Evolutionary conservation across 2,797 vertebrate genomes (phyloP), one percentile per base, ranked within the genome.

Genomic region (Lutjanus campechanus): DNA sequence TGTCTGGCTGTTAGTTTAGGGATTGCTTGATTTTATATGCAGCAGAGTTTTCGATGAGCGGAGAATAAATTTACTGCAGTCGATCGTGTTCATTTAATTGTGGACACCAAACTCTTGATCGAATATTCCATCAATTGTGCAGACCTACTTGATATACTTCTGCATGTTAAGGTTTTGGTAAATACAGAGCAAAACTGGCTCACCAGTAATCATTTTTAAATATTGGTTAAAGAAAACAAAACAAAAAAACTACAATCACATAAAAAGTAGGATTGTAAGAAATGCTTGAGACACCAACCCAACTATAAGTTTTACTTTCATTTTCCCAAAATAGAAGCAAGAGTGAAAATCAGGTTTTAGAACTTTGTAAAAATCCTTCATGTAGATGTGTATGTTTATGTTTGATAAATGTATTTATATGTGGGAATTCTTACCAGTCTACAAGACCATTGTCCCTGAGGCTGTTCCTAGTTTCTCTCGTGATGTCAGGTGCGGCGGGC

Each of bases 401-500:
- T 47, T 47, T 5, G 15, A 13, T 11, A 13, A 79, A 54, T 61
- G 22, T 44, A 20, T 20, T 25, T 70, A 41, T 47, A 10, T 4
- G 10, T 40, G 11, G 15, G 8, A 20, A 49, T 36, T 76, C 78
- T 94, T 85, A 99, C 98, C 97, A 97, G 88, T 98, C 98, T 76
- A 94, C 95, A 80, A 98, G 95, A 55, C 96, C 97, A 53, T 97
- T 98, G 89, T 99, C 98, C 70, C 97, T 93, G 79, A 98, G 95
- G 79, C 96, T 98, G 92, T 97, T 98, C 83, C 97, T 96, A 25
- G 98, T 99, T 82, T 99, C 98, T 40, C 98, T 96, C 66, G 98
- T 99, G 87, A 99, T 98, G 85, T 99, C 98, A 5, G 98, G 98
- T 19, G 98, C 98, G 0, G 98, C 97, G 0, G 98, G 98, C 98